phyloP scores from a whole-genome alignment of 2,888 invertebrate species.

The Drosophila pseudotalamancana region DNA sequence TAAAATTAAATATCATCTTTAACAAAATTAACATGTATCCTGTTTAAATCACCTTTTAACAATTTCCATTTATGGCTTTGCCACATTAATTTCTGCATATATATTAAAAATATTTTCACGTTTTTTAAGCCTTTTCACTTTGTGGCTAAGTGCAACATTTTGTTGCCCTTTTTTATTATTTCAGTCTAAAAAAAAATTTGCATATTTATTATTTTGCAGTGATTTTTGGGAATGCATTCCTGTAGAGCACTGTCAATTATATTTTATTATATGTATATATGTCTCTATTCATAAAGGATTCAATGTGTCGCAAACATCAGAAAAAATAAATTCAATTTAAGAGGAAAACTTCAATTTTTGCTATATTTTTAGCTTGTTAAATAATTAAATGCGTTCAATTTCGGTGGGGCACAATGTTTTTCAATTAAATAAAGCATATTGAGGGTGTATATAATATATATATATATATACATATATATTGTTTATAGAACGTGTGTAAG shows the following conservation, averaged over 20 bases:
- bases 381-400: slow-evolving; percentile 33
- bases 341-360: slow-evolving; percentile 24
- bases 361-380: slow-evolving; percentile 8
- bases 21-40: no score
- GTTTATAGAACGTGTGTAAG: background rate
- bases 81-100: no score
- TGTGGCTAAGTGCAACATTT: background rate
- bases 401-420: slow-evolving; percentile 14
- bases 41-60: no score
- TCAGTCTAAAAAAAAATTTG: slow-evolving; percentile 12
- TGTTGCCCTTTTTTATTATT: slow-evolving; percentile 4
- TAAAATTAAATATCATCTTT: no score
- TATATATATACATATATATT: background rate
- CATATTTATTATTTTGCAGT: slow-evolving; percentile 37
- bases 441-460: background rate
- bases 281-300: slow-evolving; percentile 28
- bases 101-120: background rate
- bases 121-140: background rate
- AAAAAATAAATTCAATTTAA: background rate
- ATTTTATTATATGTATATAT: no score
- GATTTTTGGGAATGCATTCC: slow-evolving; percentile 35
- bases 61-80: background rate
- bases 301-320: slow-evolving; percentile 5
- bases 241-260: slow-evolving; percentile 22
- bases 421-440: slow-evolving; percentile 16